Conservation (phyloP, 2,888 invertebrate genomes). For the Chloromyia formosa region DNA sequence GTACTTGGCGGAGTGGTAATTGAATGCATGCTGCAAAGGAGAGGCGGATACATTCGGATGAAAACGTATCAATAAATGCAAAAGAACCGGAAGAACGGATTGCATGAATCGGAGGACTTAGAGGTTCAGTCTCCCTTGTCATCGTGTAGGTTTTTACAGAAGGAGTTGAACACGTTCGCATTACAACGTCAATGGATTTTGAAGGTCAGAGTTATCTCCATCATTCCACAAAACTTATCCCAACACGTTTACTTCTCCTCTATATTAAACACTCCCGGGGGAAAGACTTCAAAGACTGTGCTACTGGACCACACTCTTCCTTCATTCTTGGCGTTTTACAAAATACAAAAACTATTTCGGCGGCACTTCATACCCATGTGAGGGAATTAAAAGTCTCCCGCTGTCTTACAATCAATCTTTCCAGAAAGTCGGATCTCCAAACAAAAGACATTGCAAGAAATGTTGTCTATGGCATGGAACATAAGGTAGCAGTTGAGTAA, state of each 20-base stretch:
- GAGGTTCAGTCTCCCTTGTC: not conserved
- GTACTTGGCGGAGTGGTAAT: constrained; percentile 16
- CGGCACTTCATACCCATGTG: constrained; percentile 12
- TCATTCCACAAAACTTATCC: not conserved
- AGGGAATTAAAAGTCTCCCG: constrained; percentile 35
- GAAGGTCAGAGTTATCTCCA: too few relatives aligned
- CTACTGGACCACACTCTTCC: not conserved
- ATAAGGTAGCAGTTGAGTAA: constrained; percentile 19
- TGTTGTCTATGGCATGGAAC: not conserved
- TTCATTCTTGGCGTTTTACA: not conserved
- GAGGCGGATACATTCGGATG: not conserved
- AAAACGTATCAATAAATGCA: not conserved
- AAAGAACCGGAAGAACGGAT: too few relatives aligned
- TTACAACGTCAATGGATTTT: too few relatives aligned
- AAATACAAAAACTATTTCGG: constrained; percentile 36
- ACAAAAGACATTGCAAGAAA: constrained; percentile 22
- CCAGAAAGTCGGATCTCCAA: not conserved
- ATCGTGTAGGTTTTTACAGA: not conserved
- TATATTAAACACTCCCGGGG: not conserved
- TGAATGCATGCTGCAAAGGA: constrained; percentile 17
- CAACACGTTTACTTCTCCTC: not conserved
- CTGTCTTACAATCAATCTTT: constrained; percentile 37
- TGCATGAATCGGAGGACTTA: not conserved
- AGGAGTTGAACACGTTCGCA: too few relatives aligned
- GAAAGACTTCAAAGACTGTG: not conserved